Percentiles rank a stretch among this genome's conserved stretches.
phyloP scores from a whole-genome alignment of 2,797 vertebrate species.

The Pogonophryne albipinna region DNA sequence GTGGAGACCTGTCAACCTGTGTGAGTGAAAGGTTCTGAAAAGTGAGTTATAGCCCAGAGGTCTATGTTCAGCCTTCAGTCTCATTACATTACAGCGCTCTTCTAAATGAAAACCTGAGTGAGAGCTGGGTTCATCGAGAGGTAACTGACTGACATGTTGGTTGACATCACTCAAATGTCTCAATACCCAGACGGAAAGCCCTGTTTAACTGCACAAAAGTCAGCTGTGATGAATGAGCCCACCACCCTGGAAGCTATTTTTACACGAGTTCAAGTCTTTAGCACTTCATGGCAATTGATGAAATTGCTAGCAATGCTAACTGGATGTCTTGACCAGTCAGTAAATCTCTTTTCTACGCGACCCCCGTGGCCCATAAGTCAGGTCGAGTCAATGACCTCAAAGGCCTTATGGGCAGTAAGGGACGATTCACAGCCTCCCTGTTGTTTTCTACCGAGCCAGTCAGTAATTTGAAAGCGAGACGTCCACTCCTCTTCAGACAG shows the following conservation, averaged over 20 bases:
- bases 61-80: conserved; percentile 46
- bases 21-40: conserved; percentile 39
- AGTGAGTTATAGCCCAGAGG: conserved; percentile 45
- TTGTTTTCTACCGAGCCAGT: conserved; percentile 55
- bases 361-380: conserved; percentile 54
- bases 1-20: conserved; percentile 27
- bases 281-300: conserved; percentile 48
- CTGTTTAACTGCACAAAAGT: conserved; percentile 36
- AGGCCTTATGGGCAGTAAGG: conserved; percentile 40
- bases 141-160: conserved; percentile 61
- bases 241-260: conserved; percentile 13
- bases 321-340: conserved; percentile 60
- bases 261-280: conserved; percentile 44
- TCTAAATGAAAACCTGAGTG: conserved; percentile 61
- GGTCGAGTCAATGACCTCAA: conserved; percentile 64
- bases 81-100: conserved; percentile 74
- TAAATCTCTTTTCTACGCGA: conserved; percentile 67
- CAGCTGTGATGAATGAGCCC: conserved; percentile 57
- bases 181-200: conserved; percentile 39
- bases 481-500: conserved; percentile 29
- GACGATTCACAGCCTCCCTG: conserved; percentile 47
- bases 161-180: conserved; percentile 64
- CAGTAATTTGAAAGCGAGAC: conserved; percentile 56
- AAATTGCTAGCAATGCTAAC: conserved; percentile 60
- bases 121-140: conserved; percentile 67